Conservation (phyloP, 2,113 vertebrate species). For the Ceyx cyanopectus region DNA sequence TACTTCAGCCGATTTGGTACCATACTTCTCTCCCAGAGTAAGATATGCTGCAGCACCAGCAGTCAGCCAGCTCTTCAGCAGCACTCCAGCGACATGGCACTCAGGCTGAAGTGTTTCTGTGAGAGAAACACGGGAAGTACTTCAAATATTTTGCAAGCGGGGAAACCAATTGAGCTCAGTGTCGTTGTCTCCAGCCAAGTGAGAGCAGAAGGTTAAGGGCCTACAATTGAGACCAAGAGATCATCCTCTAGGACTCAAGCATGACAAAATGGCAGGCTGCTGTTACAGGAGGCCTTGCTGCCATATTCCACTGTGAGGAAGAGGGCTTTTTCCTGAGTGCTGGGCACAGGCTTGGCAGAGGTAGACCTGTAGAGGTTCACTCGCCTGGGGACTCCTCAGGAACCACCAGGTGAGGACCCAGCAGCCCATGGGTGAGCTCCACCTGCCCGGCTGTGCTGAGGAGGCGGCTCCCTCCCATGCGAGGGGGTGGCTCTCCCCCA, state of each 20-base stretch:
- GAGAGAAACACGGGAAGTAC: background rate
- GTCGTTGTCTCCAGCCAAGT: background rate
- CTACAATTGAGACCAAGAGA: background rate
- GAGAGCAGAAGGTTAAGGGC: conserved; percentile 23
- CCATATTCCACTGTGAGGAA: rapidly evolving
- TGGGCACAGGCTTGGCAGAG: rapidly evolving
- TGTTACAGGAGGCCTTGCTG: background rate
- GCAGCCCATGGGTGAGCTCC: rapidly evolving
- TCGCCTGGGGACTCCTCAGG: background rate
- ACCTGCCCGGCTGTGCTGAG: background rate
- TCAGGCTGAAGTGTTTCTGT: background rate
- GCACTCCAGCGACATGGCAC: background rate
- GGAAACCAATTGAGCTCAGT: background rate
- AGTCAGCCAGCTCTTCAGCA: background rate
- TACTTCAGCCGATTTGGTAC: background rate
- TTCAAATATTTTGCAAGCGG: background rate
- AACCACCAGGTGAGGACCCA: background rate
- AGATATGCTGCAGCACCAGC: background rate
- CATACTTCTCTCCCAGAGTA: background rate
- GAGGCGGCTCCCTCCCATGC: background rate
- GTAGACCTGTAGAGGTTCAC: rapidly evolving
- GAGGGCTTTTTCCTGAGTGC: background rate
- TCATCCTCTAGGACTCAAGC: background rate
- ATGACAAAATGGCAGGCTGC: background rate
- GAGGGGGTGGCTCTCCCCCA: too few relatives aligned